Evolutionary conservation across 2,113 vertebrate genomes (phyloP).

Genomic region (Prionailurus bengalensis): DNA sequence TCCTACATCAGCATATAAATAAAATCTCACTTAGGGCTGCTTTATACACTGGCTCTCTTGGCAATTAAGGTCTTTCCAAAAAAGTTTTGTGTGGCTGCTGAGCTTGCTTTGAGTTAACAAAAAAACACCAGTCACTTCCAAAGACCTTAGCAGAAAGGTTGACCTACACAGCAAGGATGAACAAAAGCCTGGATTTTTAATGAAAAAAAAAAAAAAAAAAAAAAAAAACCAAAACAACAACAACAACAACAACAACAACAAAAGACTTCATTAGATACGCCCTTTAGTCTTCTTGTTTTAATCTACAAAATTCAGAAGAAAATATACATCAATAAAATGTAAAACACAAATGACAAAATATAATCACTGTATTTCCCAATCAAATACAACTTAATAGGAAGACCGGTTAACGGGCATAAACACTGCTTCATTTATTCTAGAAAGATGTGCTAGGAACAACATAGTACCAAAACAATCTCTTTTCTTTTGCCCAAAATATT

Average conservation of each 20-base stretch:
- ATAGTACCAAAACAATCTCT: not conserved
- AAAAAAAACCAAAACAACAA: not conserved
- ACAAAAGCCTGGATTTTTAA: not conserved
- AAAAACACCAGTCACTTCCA: not conserved
- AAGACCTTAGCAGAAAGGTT: not conserved
- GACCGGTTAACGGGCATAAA: not conserved
- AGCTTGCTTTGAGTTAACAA: not conserved
- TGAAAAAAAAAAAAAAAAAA: not conserved
- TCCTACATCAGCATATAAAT: not conserved
- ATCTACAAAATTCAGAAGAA: not conserved
- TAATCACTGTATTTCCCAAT: not conserved
- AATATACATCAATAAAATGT: not conserved
- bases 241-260: too few relatives aligned
- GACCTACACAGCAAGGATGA: not conserved
- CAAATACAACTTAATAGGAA: constrained; percentile 16
- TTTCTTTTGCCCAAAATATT: not conserved
- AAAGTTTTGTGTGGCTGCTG: not conserved
- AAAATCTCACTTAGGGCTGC: not conserved
- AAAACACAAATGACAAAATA: constrained; percentile 30
- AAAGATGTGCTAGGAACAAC: not conserved
- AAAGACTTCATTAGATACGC: not conserved
- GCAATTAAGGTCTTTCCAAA: not conserved
- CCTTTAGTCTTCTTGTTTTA: not conserved
- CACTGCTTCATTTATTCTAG: not conserved
- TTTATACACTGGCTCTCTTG: not conserved